Conservation (phyloP, 2,797 vertebrate species). For the Sparus aurata region DNA sequence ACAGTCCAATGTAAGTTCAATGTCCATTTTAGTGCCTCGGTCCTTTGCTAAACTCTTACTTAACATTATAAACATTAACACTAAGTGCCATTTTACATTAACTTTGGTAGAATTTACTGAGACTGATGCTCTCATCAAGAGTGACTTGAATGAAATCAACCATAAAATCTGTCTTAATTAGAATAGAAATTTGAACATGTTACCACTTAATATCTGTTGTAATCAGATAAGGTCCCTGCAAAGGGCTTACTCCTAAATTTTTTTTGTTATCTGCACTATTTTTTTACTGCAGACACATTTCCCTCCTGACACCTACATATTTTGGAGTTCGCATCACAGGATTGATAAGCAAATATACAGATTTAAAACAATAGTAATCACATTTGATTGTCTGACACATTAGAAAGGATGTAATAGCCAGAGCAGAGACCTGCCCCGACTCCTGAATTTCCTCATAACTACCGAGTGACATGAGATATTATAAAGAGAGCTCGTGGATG, state of each 20-base stretch:
- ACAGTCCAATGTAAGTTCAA: slow-evolving; percentile 17
- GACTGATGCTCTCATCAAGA: slow-evolving; percentile 1
- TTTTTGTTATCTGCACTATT: neutral
- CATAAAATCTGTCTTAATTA: neutral
- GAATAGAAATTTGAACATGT: neutral
- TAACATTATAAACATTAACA: slow-evolving; percentile 60
- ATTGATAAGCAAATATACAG: slow-evolving; percentile 10
- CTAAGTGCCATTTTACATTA: slow-evolving; percentile 45
- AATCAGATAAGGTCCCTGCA: neutral
- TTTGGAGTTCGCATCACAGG: neutral
- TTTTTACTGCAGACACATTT: neutral
- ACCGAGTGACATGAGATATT: slow-evolving; percentile 41
- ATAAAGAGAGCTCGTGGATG: slow-evolving; percentile 6
- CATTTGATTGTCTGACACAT: slow-evolving; percentile 3
- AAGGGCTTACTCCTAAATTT: neutral
- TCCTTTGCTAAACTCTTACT: neutral
- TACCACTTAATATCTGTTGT: neutral
- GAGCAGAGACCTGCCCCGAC: slow-evolving; percentile 8
- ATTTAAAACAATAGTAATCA: neutral
- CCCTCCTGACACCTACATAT: neutral
- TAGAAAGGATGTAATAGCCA: neutral
- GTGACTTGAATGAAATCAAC: neutral
- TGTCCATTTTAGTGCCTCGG: slow-evolving; percentile 1
- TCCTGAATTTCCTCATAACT: slow-evolving; percentile 30
- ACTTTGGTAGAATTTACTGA: slow-evolving; percentile 20